Evolutionary conservation across 2,888 invertebrate genomes (phyloP), one percentile per base, ranked within the genome.

Genomic region (Ennomos quercinarius): DNA sequence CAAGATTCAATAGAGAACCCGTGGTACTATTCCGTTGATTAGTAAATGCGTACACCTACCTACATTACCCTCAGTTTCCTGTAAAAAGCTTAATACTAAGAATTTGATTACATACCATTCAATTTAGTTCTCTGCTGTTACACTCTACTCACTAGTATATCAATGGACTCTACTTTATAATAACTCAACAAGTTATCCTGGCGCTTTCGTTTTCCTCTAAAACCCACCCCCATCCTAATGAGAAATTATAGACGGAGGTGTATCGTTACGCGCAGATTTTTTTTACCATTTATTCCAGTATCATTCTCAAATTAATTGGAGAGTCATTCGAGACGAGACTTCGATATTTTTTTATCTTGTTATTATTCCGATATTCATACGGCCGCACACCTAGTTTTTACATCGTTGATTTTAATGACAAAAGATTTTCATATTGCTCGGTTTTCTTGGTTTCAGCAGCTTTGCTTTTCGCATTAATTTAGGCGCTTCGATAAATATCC

Each of bases 231-330:
- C 69, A 72, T 5, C 27, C 27, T 82, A 81, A 82, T 77, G 78
- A 58, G 59, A 59, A 46, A 54, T 46, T 54, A 50, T 49, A 83
- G 76, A 77, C 72, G 65, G 70, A 65, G 58, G 76, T 74, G 63
- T 76, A 63, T 53, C 17, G 61, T 79, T 78, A 69, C 80, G 63
- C 60, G 67, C 54, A 57, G 67, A 52, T 57, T 69, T 74, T 76
- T 77, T 76, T 67, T 52, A 57, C 47, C 57, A 55, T 64, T 52
- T 48, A 51, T 57, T 66, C 66, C 70, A 72, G 76, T 77, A 80
- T 79, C 78, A 78, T 74, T 81, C 68, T 67, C 71, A 74, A 80
- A 81, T 81, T 83, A 83, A 84, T 84, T 81, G 82, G 80, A 81
- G 78, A 72, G 77, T 66, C 68, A 81, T 61, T 68, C 37, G 75